Conservation (phyloP, 2,797 vertebrate genomes). For the Aphelocoma californica region DNA sequence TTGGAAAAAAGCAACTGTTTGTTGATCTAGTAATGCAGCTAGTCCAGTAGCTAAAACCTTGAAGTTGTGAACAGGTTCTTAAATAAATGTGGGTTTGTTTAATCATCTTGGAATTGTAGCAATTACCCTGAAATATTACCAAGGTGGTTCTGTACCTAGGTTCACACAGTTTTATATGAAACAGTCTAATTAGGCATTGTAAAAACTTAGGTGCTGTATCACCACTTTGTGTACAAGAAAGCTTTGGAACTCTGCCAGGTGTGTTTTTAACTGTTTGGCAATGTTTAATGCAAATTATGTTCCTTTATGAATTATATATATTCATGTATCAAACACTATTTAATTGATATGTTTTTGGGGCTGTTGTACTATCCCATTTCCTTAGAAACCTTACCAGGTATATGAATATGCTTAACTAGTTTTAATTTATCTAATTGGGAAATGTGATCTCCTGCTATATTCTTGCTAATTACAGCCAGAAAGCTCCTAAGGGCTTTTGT, state of each 20-base stretch:
- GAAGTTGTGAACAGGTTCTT: background rate
- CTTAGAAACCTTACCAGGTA: background rate
- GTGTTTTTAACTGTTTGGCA: background rate
- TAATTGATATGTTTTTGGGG: background rate
- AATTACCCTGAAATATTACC: background rate
- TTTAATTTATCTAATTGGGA: slow-evolving; percentile 50
- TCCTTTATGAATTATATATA: background rate
- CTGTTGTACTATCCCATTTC: background rate
- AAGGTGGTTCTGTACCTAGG: background rate
- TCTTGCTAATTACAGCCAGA: slow-evolving; percentile 26
- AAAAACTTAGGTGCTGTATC: background rate
- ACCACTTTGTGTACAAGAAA: background rate
- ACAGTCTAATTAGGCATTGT: background rate
- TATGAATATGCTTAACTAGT: background rate
- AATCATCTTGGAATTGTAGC: background rate
- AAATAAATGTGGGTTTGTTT: background rate
- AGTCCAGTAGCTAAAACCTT: background rate
- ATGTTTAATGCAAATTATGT: background rate
- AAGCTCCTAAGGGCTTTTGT: slow-evolving; percentile 3
- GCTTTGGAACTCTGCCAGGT: background rate
- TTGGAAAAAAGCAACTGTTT: background rate
- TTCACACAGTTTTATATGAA: background rate
- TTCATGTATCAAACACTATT: background rate
- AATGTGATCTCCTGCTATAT: background rate
- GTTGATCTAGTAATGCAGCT: background rate